These are phyloP conservation scores for Salvator merianae DNA, from an alignment of 2,113 vertebrate species.

Conservation along the genomic window DNA sequence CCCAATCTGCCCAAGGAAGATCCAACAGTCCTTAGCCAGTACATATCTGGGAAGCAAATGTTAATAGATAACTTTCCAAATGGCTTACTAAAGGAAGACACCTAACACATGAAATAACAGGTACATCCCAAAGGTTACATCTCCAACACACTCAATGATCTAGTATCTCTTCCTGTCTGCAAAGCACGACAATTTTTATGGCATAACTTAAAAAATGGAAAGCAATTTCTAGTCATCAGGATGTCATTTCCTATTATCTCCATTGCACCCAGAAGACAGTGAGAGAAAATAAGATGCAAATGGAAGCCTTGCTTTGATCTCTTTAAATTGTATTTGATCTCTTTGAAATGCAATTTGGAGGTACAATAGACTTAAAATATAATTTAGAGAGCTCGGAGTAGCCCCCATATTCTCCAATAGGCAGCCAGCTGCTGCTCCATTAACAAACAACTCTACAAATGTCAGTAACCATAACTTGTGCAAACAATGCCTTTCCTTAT, in stretches of 20 bases:
- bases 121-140: neutral
- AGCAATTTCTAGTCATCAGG: neutral
- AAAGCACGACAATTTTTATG: neutral
- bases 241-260: neutral
- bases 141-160: no score
- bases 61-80: neutral
- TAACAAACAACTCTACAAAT: neutral
- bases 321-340: neutral
- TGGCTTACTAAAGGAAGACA: neutral
- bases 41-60: conserved; percentile 73
- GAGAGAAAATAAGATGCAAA: no score
- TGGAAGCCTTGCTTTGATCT: no score
- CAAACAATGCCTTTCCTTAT: neutral
- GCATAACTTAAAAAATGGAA: neutral
- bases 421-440: no score
- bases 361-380: no score
- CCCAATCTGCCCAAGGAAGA: conserved; percentile 88
- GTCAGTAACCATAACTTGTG: neutral
- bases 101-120: neutral
- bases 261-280: neutral
- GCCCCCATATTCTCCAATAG: no score
- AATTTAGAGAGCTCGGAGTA: neutral
- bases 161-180: no score
- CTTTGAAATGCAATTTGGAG: no score
- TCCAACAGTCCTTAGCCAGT: conserved; percentile 80